A percentile compares a stretch with the other conserved stretches of the same genome.
Evolutionary conservation across 2,888 invertebrate species (phyloP).

Genomic region (Oligia latruncula): DNA sequence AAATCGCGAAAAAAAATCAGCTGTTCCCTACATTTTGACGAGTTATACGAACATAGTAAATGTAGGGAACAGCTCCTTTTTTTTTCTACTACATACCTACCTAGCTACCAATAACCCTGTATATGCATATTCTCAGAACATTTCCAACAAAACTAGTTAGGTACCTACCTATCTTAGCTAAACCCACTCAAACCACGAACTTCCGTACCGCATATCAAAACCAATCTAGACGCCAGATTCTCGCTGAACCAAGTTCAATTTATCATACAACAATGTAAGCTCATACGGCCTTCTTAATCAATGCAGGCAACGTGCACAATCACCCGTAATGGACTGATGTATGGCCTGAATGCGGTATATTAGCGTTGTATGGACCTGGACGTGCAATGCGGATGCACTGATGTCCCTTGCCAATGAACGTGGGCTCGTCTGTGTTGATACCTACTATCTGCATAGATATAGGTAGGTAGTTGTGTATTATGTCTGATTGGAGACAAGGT

Average conservation of each 20-base stretch:
- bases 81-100: too few relatives aligned
- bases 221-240: slow-evolving; percentile 33
- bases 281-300: slow-evolving; percentile 81
- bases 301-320: slow-evolving; percentile 84
- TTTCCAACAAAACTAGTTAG: not conserved
- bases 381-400: slow-evolving; percentile 81
- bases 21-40: too few relatives aligned
- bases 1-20: too few relatives aligned
- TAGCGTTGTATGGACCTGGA: slow-evolving; percentile 61
- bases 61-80: too few relatives aligned
- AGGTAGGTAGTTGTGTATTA: slow-evolving; percentile 5
- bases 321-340: slow-evolving; percentile 85
- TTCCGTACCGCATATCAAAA: slow-evolving; percentile 33
- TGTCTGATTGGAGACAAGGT: slow-evolving; percentile 13
- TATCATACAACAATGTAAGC: slow-evolving; percentile 74
- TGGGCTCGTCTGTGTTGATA: slow-evolving; percentile 70
- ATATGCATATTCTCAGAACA: not conserved
- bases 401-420: slow-evolving; percentile 81
- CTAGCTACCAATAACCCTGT: too few relatives aligned
- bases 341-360: slow-evolving; percentile 73
- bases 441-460: slow-evolving; percentile 16
- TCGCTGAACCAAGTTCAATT: slow-evolving; percentile 54
- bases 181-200: slow-evolving; percentile 8
- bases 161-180: not conserved
- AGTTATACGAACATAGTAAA: too few relatives aligned